Evolutionary conservation across 2,113 vertebrate genomes (phyloP).

Genomic region (Eulacestoma nigropectus): DNA sequence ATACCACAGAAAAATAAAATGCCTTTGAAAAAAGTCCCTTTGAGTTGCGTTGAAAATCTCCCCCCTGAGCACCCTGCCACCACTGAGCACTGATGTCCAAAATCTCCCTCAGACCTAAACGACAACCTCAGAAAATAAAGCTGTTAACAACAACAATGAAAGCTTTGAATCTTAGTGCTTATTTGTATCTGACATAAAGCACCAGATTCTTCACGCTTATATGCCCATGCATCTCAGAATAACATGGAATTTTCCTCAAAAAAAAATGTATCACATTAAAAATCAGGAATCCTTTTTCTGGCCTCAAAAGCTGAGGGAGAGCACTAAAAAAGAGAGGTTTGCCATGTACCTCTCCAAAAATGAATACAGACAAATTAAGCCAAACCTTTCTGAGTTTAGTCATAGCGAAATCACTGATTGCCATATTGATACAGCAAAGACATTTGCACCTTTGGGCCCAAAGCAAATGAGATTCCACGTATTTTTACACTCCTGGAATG

Average conservation of each 20-base stretch:
- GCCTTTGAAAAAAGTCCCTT: background rate
- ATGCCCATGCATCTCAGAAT: fast-evolving
- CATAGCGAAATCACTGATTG: background rate
- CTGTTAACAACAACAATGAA: background rate
- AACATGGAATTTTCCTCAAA: background rate
- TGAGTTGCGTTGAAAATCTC: background rate
- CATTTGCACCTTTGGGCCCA: background rate
- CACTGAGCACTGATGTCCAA: background rate
- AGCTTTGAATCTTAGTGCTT: background rate
- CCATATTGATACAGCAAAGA: background rate
- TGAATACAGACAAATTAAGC: background rate
- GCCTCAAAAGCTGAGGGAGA: background rate
- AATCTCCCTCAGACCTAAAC: background rate
- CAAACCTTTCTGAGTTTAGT: background rate
- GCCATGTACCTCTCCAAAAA: background rate
- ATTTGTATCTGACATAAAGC: background rate
- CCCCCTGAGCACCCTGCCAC: background rate
- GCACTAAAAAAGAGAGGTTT: background rate
- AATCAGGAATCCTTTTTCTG: background rate
- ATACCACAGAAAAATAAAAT: background rate
- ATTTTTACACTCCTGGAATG: background rate
- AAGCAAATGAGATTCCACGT: background rate
- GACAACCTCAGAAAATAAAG: background rate
- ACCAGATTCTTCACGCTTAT: background rate
- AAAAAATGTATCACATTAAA: background rate